These are phyloP conservation scores for Tiphia femorata DNA, from an alignment of 2,888 invertebrate species.

Conservation along the genomic window DNA sequence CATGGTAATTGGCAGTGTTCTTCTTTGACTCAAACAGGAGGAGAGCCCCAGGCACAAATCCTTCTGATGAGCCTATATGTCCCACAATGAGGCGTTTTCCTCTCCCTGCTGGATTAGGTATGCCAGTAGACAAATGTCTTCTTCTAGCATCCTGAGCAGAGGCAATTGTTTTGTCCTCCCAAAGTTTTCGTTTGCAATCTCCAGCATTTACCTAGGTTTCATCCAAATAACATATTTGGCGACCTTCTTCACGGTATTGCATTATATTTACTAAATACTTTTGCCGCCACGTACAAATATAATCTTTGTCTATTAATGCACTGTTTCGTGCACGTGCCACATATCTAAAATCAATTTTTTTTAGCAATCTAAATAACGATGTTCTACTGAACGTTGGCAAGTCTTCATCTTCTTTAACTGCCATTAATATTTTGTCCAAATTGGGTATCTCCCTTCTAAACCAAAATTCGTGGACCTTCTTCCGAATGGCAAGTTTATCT, in stretches of 20 bases:
- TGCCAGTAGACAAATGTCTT: not conserved
- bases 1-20: conserved; percentile 6
- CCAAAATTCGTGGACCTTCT: not conserved
- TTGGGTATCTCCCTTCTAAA: not conserved
- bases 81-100: conserved; percentile 23
- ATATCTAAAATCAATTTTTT: not conserved
- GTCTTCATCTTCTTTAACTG: not conserved
- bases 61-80: conserved; percentile 29
- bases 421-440: not conserved
- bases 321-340: not conserved
- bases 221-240: not conserved
- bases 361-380: not conserved
- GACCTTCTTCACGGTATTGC: not conserved
- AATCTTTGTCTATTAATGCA: not conserved
- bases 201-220: not conserved
- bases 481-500: not conserved
- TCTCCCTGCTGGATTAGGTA: conserved; percentile 11
- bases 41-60: conserved; percentile 37
- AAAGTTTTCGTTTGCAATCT: not conserved
- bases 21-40: conserved; percentile 31
- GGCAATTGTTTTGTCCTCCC: not conserved
- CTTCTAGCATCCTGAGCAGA: not conserved
- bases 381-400: not conserved
- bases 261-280: not conserved
- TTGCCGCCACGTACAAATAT: not conserved